phyloP scores from a whole-genome alignment of 2,113 vertebrate genomes.

The Alethe castanea region DNA sequence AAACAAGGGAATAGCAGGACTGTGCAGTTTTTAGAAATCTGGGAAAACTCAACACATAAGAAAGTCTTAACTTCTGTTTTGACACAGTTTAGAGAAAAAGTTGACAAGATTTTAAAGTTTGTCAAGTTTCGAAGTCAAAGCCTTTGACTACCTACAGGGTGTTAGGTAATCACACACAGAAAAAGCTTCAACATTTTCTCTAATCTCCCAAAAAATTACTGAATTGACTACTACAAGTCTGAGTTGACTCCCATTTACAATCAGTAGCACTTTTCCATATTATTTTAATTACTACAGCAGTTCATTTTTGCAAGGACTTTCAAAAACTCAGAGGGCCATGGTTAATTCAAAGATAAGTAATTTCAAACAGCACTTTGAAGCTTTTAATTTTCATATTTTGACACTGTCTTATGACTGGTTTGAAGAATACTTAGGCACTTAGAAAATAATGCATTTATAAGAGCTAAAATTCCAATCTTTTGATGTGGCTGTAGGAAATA shows the following conservation, averaged over 20 bases:
- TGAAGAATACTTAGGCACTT: background rate
- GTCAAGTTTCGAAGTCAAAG: background rate
- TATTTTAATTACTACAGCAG: background rate
- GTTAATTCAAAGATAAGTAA: background rate
- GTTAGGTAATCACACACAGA: background rate
- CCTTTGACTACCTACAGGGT: background rate
- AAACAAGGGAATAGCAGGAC: background rate
- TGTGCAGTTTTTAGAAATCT: accelerated
- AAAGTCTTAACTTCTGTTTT: background rate
- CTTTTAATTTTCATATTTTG: background rate
- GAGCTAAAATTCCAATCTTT: background rate
- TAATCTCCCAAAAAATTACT: background rate
- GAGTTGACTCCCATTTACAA: background rate
- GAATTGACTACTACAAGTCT: background rate
- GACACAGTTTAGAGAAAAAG: background rate
- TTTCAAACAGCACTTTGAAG: background rate
- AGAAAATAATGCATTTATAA: background rate
- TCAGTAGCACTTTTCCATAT: background rate
- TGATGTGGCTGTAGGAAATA: background rate
- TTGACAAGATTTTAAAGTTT: background rate
- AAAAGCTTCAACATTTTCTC: background rate
- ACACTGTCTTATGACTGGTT: background rate
- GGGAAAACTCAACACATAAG: background rate
- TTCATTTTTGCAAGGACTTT: background rate
- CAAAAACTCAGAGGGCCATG: background rate